Conservation (phyloP, 2,113 vertebrate genomes). For the Sialia sialis region DNA sequence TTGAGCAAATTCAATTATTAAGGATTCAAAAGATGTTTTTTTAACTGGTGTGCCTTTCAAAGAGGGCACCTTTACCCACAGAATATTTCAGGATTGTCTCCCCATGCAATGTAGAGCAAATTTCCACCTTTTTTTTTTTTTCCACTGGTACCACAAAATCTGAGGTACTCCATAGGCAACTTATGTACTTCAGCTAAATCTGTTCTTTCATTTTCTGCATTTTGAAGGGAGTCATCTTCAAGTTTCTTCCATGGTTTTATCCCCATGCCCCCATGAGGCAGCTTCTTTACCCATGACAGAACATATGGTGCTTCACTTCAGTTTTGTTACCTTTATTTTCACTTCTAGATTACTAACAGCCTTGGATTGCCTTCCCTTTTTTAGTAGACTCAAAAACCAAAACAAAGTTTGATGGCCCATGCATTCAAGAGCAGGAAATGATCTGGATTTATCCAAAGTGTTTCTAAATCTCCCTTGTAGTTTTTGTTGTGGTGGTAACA, state of each 20-base stretch:
- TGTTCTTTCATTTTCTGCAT: background rate
- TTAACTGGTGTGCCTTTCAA: background rate
- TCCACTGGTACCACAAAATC: background rate
- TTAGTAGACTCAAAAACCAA: background rate
- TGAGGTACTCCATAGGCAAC: background rate
- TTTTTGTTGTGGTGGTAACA: background rate
- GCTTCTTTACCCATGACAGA: background rate
- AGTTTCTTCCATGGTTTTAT: background rate
- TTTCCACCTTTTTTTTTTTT: background rate
- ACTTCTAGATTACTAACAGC: background rate
- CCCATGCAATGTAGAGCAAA: background rate
- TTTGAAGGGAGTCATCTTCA: background rate
- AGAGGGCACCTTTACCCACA: background rate
- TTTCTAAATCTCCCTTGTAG: background rate
- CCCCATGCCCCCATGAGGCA: background rate
- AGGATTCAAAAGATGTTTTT: background rate
- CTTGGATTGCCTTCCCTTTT: background rate
- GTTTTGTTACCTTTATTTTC: background rate
- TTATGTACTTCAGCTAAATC: background rate
- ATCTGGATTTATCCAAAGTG: background rate
- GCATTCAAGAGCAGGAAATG: background rate
- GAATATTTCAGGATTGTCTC: background rate
- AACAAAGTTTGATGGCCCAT: background rate
- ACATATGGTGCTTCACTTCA: background rate
- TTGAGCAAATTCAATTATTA: background rate